These are phyloP conservation scores for Halcyon malimbica DNA, from an alignment of 2,113 vertebrate species.

Conservation along the genomic window DNA sequence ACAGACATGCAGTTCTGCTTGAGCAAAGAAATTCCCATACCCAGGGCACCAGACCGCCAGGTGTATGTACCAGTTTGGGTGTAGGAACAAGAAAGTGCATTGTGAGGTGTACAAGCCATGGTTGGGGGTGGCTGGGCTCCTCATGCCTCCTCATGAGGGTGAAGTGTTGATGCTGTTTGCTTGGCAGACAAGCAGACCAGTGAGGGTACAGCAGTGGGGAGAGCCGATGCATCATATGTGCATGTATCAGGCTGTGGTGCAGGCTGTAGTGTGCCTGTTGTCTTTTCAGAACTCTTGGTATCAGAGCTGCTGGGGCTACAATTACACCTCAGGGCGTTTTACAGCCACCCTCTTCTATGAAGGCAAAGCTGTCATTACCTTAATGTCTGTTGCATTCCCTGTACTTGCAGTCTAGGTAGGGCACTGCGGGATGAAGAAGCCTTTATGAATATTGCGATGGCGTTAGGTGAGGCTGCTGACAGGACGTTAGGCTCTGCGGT, in stretches of 20 bases:
- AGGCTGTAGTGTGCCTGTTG: neutral
- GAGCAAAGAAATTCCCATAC: neutral
- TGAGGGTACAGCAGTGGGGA: neutral
- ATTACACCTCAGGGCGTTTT: neutral
- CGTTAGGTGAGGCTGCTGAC: neutral
- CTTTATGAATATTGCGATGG: neutral
- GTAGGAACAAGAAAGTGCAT: neutral
- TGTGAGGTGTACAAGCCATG: neutral
- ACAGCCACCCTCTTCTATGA: neutral
- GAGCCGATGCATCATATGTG: fast-evolving
- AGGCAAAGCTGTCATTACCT: neutral
- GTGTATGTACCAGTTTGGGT: neutral
- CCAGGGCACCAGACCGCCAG: neutral
- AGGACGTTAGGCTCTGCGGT: neutral
- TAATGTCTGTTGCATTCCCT: neutral
- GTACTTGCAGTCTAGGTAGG: neutral
- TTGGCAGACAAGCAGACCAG: neutral
- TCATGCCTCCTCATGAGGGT: neutral
- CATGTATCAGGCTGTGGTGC: fast-evolving
- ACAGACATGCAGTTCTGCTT: neutral
- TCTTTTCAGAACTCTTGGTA: neutral
- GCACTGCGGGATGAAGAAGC: neutral
- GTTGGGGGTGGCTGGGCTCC: neutral
- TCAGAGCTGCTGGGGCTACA: neutral
- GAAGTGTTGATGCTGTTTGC: neutral